Evolutionary conservation across 1,140 invertebrate genomes (phyloP).

Genomic region (Drosophila albomicans): DNA sequence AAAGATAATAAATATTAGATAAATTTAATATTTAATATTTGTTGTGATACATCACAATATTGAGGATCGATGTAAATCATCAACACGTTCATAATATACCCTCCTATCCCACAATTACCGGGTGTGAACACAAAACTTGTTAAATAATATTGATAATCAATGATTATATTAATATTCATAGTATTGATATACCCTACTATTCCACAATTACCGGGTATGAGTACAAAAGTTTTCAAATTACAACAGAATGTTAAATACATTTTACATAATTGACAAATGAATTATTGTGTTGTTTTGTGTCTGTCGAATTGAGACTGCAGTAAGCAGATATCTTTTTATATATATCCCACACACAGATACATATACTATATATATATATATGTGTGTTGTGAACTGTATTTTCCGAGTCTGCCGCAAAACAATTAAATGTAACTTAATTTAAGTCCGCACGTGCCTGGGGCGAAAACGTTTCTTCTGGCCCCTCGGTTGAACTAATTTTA

Average conservation of each 20-base stretch:
- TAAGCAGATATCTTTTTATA: constrained; percentile 16
- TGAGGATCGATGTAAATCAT: too few relatives aligned
- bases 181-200: too few relatives aligned
- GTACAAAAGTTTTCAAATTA: background rate
- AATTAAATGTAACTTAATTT: constrained; percentile 67
- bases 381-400: constrained; percentile 6
- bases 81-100: too few relatives aligned
- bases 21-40: too few relatives aligned
- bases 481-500: constrained; percentile 35
- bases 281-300: background rate
- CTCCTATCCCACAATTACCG: too few relatives aligned
- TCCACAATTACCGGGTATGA: too few relatives aligned
- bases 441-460: constrained; percentile 46
- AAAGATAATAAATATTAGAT: too few relatives aligned
- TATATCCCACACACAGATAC: background rate
- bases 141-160: too few relatives aligned
- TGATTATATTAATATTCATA: too few relatives aligned
- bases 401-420: constrained; percentile 20
- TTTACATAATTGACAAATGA: background rate
- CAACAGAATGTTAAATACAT: constrained; percentile 2
- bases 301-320: constrained; percentile 1
- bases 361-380: constrained; percentile 1
- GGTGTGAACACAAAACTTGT: too few relatives aligned
- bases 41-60: too few relatives aligned
- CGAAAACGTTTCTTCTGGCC: background rate